A percentile compares a stretch with the other conserved stretches of the same genome.
These are phyloP conservation scores for Sitta europaea DNA, from an alignment of 2,113 vertebrate genomes.

Conservation along the genomic window DNA sequence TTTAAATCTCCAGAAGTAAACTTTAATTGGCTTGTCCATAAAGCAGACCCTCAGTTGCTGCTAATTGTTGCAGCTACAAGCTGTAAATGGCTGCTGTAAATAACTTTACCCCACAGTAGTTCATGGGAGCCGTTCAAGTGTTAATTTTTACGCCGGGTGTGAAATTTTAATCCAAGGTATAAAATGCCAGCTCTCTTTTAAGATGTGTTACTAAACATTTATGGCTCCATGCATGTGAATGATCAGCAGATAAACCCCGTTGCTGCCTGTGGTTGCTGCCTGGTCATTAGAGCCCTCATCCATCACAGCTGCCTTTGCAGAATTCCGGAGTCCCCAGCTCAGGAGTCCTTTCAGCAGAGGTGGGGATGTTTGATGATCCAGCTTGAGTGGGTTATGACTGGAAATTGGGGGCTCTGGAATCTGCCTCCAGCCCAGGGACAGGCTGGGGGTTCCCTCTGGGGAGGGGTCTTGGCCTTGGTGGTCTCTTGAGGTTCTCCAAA, in stretches of 20 bases:
- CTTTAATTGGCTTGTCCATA: background rate
- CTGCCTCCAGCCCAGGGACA: rapidly evolving
- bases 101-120: background rate
- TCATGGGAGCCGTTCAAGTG: background rate
- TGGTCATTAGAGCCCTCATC: slow-evolving; percentile 3
- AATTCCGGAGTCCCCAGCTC: background rate
- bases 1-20: background rate
- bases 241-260: slow-evolving; percentile 22
- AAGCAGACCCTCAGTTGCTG: background rate
- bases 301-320: background rate
- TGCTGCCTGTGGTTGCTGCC: background rate
- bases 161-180: background rate
- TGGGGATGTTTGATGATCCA: background rate
- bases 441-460: rapidly evolving
- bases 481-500: background rate
- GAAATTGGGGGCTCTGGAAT: background rate
- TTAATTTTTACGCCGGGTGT: background rate
- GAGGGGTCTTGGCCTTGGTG: rapidly evolving
- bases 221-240: background rate
- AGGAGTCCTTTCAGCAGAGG: background rate
- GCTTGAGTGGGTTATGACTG: background rate
- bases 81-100: background rate
- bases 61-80: background rate
- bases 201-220: slow-evolving; percentile 37
- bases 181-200: slow-evolving; percentile 14